A percentile compares a stretch with the other conserved stretches of the same genome.
phyloP scores from a whole-genome alignment of 2,113 vertebrate genomes.

The Neoarius graeffei region DNA sequence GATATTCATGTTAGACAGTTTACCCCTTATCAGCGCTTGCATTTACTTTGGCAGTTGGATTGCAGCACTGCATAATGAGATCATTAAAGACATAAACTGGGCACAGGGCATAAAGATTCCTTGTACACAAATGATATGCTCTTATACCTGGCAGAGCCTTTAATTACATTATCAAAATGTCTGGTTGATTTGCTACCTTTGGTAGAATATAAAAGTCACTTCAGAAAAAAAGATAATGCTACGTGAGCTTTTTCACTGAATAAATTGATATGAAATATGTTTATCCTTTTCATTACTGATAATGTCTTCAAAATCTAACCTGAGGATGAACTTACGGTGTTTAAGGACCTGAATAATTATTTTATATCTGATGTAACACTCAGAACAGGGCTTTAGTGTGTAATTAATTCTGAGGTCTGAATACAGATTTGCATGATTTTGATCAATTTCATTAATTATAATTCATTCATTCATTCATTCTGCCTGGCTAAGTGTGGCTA shows the following conservation, averaged over 20 bases:
- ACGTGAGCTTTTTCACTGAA: not conserved
- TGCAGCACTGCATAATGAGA: conserved; percentile 8
- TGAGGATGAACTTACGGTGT: not conserved
- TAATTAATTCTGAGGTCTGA: not conserved
- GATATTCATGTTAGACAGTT: not conserved
- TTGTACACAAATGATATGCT: not conserved
- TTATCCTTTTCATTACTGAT: not conserved
- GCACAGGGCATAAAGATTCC: not conserved
- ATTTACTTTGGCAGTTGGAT: conserved; percentile 12
- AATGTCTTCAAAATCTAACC: not conserved
- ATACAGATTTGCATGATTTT: not conserved
- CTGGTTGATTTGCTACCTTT: not conserved
- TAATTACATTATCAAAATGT: not conserved
- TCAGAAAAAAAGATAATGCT: not conserved
- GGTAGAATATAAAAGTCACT: not conserved
- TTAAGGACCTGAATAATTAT: not conserved
- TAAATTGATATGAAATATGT: not conserved
- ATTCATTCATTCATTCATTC: not conserved
- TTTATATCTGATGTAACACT: not conserved
- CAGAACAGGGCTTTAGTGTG: not conserved
- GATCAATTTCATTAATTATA: not conserved
- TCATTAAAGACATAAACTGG: not conserved
- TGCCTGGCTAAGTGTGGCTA: not conserved
- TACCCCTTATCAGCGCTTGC: not conserved
- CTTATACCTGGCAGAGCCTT: not conserved